Evolutionary conservation across 2,888 invertebrate species (phyloP).

Genomic region (Mythimna albipuncta): DNA sequence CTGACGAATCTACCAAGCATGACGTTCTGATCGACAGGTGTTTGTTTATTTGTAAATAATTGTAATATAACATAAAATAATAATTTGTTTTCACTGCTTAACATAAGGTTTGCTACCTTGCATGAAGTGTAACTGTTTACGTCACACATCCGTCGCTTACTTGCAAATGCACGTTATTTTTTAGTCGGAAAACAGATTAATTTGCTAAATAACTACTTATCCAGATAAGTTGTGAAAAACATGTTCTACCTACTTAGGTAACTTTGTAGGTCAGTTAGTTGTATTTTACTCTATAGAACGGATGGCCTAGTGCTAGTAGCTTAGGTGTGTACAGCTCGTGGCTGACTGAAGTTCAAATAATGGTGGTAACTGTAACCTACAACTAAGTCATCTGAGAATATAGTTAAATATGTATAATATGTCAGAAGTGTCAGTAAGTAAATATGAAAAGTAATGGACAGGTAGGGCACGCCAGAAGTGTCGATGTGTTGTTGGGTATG

Average conservation of each 20-base stretch:
- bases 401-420: not conserved
- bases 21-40: not conserved
- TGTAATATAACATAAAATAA: not conserved
- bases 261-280: not conserved
- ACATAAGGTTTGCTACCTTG: not conserved
- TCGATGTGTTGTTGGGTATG: not conserved
- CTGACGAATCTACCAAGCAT: not conserved
- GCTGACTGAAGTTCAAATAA: not conserved
- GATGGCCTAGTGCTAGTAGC: not conserved
- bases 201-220: too few relatives aligned
- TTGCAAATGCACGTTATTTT: not conserved
- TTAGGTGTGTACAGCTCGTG: not conserved
- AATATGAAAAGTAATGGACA: not conserved
- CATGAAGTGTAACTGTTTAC: conserved; percentile 3
- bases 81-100: not conserved
- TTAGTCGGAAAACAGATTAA: too few relatives aligned
- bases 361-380: not conserved
- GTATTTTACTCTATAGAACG: not conserved
- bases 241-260: not conserved
- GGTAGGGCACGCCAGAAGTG: not conserved
- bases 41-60: not conserved
- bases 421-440: not conserved
- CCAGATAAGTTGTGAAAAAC: not conserved
- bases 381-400: conserved; percentile 11
- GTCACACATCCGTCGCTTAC: conserved; percentile 2